These are phyloP conservation scores for Stigmatopora argus DNA, from an alignment of 2,113 vertebrate species.

Conservation along the genomic window DNA sequence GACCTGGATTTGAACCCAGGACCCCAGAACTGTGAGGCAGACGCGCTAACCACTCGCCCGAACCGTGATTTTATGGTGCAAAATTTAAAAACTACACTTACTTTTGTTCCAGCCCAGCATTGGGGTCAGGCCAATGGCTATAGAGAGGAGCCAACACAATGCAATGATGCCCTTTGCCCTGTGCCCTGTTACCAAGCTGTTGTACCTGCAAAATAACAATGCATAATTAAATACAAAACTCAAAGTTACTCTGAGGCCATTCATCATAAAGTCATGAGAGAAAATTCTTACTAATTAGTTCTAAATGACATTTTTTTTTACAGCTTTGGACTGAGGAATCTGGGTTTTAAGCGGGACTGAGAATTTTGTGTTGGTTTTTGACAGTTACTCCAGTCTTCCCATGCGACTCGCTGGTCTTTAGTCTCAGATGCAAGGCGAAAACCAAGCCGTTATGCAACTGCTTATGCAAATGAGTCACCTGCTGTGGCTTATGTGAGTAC, in stretches of 20 bases:
- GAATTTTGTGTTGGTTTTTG: too few relatives aligned
- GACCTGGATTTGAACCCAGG: too few relatives aligned
- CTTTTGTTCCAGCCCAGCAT: constrained; percentile 88
- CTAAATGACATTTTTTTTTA: neutral
- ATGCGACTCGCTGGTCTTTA: neutral
- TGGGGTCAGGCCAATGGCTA: constrained; percentile 86
- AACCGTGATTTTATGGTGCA: neutral
- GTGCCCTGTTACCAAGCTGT: constrained; percentile 81
- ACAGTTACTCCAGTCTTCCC: too few relatives aligned
- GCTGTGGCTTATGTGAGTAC: constrained; percentile 34
- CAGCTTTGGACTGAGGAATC: too few relatives aligned
- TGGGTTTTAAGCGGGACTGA: too few relatives aligned
- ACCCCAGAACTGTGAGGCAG: too few relatives aligned
- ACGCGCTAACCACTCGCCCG: too few relatives aligned
- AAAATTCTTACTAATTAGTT: neutral
- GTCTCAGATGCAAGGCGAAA: neutral
- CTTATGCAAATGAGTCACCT: constrained; percentile 42
- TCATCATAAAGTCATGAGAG: neutral
- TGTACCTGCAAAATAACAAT: constrained; percentile 77
- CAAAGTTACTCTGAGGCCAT: neutral
- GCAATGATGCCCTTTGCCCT: constrained; percentile 87
- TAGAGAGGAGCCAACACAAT: constrained; percentile 89
- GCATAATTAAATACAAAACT: neutral
- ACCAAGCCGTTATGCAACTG: constrained; percentile 27
- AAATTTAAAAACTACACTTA: constrained; percentile 12